Conservation (phyloP, 1,140 invertebrate genomes). For the Zaprionus gabonicus region DNA sequence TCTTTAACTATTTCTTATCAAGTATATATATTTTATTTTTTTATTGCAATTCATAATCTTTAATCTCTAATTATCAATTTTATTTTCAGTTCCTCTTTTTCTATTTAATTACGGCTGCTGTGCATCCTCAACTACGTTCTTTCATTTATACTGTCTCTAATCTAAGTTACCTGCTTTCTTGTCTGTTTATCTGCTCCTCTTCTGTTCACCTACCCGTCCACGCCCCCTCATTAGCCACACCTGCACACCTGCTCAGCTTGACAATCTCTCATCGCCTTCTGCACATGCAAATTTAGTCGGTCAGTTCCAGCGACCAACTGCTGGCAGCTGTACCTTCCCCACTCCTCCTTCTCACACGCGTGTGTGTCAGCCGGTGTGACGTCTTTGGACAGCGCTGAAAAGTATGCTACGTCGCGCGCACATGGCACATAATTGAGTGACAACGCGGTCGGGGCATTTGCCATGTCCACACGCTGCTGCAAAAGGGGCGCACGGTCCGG, state of each 20-base stretch:
- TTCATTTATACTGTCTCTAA: not conserved
- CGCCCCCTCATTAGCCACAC: slow-evolving; percentile 5
- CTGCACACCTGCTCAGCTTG: not conserved
- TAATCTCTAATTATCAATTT: not conserved
- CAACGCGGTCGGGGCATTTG: slow-evolving; percentile 76
- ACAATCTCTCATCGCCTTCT: not conserved
- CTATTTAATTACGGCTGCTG: not conserved
- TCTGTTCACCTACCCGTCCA: not conserved
- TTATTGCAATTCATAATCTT: too few species aligned
- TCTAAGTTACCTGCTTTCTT: not conserved
- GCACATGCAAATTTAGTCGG: slow-evolving; percentile 2
- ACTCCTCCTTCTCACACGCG: not conserved
- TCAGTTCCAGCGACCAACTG: slow-evolving; percentile 4
- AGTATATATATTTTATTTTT: not conserved
- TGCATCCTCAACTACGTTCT: not conserved
- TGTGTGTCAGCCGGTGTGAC: slow-evolving; percentile 15
- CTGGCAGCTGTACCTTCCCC: not conserved
- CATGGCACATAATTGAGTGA: slow-evolving; percentile 80
- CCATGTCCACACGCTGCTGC: slow-evolving; percentile 57
- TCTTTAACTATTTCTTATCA: not conserved
- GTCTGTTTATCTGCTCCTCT: not conserved
- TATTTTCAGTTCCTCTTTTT: not conserved
- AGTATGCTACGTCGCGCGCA: slow-evolving; percentile 70
- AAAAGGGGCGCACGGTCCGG: not conserved
- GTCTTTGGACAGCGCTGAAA: slow-evolving; percentile 63